Conservation (phyloP, 23 tunicate genomes). For the Styela clava region DNA sequence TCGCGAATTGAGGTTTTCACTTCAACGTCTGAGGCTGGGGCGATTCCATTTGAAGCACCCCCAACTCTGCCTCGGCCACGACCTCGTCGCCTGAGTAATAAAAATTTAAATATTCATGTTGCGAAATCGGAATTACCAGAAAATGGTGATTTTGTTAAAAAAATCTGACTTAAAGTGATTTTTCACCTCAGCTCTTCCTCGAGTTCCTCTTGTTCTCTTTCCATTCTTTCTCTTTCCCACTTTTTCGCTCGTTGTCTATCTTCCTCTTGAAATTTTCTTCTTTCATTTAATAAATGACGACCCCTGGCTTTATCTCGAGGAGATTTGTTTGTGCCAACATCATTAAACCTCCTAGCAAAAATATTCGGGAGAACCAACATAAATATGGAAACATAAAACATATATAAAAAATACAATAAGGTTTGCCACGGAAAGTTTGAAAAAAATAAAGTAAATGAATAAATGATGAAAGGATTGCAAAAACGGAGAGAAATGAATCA, state of each 20-base stretch:
- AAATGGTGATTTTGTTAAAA: background rate
- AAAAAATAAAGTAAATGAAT: too few species aligned
- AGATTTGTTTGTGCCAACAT: conserved; percentile 26
- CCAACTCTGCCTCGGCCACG: conserved; percentile 42
- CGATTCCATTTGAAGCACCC: background rate
- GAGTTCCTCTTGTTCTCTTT: conserved; percentile 76
- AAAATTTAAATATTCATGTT: background rate
- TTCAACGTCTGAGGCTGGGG: conserved; percentile 27
- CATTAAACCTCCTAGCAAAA: conserved; percentile 41
- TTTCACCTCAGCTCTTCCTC: conserved; percentile 64
- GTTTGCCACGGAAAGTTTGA: background rate
- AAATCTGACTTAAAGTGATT: background rate
- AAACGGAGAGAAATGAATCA: too few species aligned
- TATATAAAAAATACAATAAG: background rate
- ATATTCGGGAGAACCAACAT: background rate
- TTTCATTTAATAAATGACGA: conserved; percentile 48
- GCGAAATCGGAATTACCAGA: background rate
- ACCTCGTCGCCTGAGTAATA: conserved; percentile 59
- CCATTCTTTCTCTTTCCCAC: conserved; percentile 85
- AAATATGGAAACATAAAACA: background rate
- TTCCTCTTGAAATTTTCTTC: conserved; percentile 66
- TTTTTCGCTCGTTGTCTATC: conserved; percentile 70
- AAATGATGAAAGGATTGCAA: too few species aligned
- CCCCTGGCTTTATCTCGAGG: conserved; percentile 58
- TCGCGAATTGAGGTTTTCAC: conserved; percentile 47